These are phyloP conservation scores for Fregetta grallaria DNA, from an alignment of 2,113 vertebrate species.

Conservation along the genomic window DNA sequence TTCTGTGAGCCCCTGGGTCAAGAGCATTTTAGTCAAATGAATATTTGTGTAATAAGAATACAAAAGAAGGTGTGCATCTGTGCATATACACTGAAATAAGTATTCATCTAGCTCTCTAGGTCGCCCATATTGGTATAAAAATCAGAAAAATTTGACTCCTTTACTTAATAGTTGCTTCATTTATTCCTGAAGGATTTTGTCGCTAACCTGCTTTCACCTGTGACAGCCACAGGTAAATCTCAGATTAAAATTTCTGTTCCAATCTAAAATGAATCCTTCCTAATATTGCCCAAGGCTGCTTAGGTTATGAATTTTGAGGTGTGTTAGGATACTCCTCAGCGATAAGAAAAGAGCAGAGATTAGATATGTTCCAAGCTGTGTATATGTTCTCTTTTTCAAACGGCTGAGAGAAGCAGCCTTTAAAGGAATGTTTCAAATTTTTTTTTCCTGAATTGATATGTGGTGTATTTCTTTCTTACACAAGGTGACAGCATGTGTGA, in stretches of 20 bases:
- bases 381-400: conserved; percentile 53
- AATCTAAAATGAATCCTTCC: conserved; percentile 66
- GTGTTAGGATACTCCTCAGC: conserved; percentile 44
- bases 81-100: neutral
- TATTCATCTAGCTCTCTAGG: neutral
- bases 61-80: neutral
- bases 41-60: neutral
- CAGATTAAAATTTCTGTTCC: conserved; percentile 66
- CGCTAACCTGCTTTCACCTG: conserved; percentile 37
- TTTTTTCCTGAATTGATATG: conserved; percentile 59
- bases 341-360: conserved; percentile 73
- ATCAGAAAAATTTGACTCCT: neutral
- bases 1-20: neutral
- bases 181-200: conserved; percentile 56
- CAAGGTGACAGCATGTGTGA: conserved; percentile 71
- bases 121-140: neutral
- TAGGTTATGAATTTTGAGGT: conserved; percentile 53
- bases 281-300: conserved; percentile 50
- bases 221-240: conserved; percentile 66
- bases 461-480: conserved; percentile 68
- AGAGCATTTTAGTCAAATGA: neutral
- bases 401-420: conserved; percentile 63
- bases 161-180: conserved; percentile 32
- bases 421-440: conserved; percentile 60
- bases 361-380: conserved; percentile 65